These are phyloP conservation scores for Pyrrhia umbra DNA, from an alignment of 2,888 invertebrate genomes.

Conservation along the genomic window DNA sequence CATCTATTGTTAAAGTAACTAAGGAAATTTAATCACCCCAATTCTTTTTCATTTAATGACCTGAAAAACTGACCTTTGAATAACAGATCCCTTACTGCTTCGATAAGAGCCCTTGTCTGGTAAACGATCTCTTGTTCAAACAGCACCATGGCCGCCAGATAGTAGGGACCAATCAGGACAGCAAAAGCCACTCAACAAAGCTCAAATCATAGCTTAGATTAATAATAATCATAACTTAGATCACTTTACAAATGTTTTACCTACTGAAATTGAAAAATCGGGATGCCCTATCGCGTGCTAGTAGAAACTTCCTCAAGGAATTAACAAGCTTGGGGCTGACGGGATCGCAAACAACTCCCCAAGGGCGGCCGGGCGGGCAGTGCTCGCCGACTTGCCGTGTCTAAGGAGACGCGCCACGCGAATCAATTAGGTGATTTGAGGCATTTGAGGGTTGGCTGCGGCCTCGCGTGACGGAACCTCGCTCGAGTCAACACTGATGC, in stretches of 20 bases:
- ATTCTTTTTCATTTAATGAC: too few relatives aligned
- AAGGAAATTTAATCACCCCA: too few relatives aligned
- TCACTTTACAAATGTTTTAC: too few relatives aligned
- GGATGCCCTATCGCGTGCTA: constrained; percentile 66
- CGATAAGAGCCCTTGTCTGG: too few relatives aligned
- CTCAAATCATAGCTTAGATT: neutral
- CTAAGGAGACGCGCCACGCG: constrained; percentile 73
- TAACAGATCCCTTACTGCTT: too few relatives aligned
- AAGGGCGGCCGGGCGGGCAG: constrained; percentile 56
- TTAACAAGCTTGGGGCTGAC: constrained; percentile 72
- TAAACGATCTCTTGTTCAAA: too few relatives aligned
- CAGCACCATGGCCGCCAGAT: too few relatives aligned
- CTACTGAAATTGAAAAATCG: constrained; percentile 22
- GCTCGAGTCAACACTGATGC: constrained; percentile 64
- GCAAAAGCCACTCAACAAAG: neutral
- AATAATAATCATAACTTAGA: too few relatives aligned
- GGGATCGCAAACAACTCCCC: constrained; percentile 71
- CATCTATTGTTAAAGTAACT: too few relatives aligned
- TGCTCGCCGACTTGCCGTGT: constrained; percentile 50
- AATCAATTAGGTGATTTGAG: constrained; percentile 83
- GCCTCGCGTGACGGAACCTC: constrained; percentile 71
- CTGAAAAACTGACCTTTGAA: too few relatives aligned
- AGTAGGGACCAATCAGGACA: too few relatives aligned
- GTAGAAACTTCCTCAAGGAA: constrained; percentile 67
- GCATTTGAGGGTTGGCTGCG: constrained; percentile 64